Evolutionary conservation across 2,113 vertebrate species (phyloP).

Genomic region (Rhinogobius similis): DNA sequence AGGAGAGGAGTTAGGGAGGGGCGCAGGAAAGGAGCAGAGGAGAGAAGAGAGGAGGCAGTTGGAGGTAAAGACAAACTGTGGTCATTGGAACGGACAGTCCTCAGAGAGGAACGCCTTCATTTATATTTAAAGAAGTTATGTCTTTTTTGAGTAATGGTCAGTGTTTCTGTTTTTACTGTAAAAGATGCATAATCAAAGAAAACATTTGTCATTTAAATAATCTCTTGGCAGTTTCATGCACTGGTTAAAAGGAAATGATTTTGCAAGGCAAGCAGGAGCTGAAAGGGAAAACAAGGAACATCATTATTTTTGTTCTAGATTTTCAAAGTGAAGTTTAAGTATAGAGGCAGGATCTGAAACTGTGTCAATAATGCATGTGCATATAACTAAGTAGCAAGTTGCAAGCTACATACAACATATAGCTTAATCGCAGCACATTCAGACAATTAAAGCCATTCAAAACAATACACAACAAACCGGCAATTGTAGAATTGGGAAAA

Average conservation of each 20-base stretch:
- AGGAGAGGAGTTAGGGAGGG: slow-evolving; percentile 59
- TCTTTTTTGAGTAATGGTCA: background rate
- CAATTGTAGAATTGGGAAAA: background rate
- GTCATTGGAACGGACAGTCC: slow-evolving; percentile 54
- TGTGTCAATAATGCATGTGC: background rate
- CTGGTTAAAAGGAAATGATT: slow-evolving; percentile 21
- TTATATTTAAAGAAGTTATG: background rate
- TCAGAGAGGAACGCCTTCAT: slow-evolving; percentile 50
- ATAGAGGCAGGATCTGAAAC: slow-evolving; percentile 5
- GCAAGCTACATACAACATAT: slow-evolving; percentile 13
- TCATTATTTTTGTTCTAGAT: slow-evolving; percentile 16
- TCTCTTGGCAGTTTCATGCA: background rate
- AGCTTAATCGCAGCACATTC: slow-evolving; percentile 25
- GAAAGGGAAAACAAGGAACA: slow-evolving; percentile 24
- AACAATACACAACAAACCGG: slow-evolving; percentile 1
- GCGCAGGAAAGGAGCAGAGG: slow-evolving; percentile 59
- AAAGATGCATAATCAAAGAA: background rate
- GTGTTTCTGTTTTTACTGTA: background rate
- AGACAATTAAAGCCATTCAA: slow-evolving; percentile 47
- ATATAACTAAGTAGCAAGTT: slow-evolving; percentile 13
- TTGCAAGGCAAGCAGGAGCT: slow-evolving; percentile 21
- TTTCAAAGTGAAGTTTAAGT: background rate
- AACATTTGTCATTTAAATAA: background rate
- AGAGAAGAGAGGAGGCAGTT: slow-evolving; percentile 75
- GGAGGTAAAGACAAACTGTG: slow-evolving; percentile 77